phyloP scores from a whole-genome alignment of 2,888 invertebrate species.

The Limenitis camilla region DNA sequence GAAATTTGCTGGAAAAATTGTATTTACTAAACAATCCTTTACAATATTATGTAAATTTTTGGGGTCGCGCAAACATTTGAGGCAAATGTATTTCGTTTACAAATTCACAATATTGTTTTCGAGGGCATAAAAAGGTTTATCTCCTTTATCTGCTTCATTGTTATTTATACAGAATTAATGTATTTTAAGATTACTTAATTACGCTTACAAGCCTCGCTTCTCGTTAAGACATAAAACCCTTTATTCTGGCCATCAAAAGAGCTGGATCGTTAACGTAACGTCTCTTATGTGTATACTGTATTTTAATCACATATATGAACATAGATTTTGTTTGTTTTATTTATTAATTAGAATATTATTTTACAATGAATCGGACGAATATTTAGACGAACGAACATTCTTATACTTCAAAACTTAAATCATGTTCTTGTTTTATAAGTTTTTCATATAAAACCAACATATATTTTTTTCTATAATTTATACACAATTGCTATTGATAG shows the following conservation, averaged over 20 bases:
- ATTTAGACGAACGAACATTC: no score
- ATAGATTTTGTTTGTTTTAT: no score
- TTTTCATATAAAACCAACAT: no score
- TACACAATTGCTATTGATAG: no score
- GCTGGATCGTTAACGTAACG: not conserved
- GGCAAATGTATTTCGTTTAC: slow-evolving; percentile 20
- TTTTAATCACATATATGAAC: not conserved
- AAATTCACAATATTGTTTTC: slow-evolving; percentile 30
- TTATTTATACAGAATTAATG: slow-evolving; percentile 12
- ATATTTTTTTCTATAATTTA: no score
- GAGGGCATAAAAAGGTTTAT: slow-evolving; percentile 20
- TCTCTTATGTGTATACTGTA: no score
- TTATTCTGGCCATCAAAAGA: not conserved
- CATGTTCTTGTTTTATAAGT: no score
- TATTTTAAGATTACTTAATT: slow-evolving; percentile 14
- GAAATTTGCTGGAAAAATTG: slow-evolving; percentile 4
- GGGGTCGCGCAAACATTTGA: slow-evolving; percentile 25
- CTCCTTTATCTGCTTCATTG: slow-evolving; percentile 6
- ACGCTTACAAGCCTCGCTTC: not conserved
- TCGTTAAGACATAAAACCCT: slow-evolving; percentile 3
- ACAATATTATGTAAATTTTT: slow-evolving; percentile 27
- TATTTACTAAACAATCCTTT: slow-evolving; percentile 12
- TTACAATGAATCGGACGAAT: no score
- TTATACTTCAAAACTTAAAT: no score
- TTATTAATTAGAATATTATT: no score